Conservation (phyloP, 2,888 invertebrate genomes). For the Darwinula stevensoni region DNA sequence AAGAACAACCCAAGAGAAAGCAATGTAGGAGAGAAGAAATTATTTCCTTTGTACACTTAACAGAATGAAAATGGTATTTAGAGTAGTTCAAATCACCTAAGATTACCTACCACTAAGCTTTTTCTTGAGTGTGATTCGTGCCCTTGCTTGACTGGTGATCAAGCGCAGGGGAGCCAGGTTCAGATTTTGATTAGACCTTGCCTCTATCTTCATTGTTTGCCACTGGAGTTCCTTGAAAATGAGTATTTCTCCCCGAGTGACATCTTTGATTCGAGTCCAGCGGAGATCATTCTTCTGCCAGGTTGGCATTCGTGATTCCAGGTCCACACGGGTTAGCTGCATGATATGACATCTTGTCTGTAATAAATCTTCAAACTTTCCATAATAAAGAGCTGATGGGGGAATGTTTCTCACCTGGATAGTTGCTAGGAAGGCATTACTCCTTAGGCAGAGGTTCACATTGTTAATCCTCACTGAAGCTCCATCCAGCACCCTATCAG, state of each 20-base stretch:
- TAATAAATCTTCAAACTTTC: too few species aligned
- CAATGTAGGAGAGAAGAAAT: neutral
- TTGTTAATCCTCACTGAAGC: conserved; percentile 85
- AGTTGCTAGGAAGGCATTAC: conserved; percentile 78
- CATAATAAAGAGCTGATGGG: too few species aligned
- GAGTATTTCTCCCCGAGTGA: conserved; percentile 55
- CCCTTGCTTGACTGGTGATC: conserved; percentile 72
- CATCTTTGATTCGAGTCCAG: conserved; percentile 68
- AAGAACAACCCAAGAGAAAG: neutral
- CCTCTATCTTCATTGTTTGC: conserved; percentile 88
- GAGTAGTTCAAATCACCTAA: neutral
- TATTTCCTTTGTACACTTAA: neutral
- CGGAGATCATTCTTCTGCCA: conserved; percentile 65
- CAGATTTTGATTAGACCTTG: conserved; percentile 40
- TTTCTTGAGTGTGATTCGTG: conserved; percentile 85
- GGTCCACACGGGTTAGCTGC: conserved; percentile 66
- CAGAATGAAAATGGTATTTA: neutral
- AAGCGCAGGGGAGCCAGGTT: conserved; percentile 59
- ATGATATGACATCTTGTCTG: too few species aligned
- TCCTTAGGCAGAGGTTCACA: conserved; percentile 70
- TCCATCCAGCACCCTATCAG: conserved; percentile 85
- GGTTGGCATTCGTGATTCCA: conserved; percentile 74
- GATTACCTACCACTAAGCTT: conserved; percentile 46
- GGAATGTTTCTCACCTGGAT: too few species aligned
- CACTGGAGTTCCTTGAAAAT: conserved; percentile 91